phyloP scores from a whole-genome alignment of 2,113 vertebrate genomes.

The Pterocles burchelli region DNA sequence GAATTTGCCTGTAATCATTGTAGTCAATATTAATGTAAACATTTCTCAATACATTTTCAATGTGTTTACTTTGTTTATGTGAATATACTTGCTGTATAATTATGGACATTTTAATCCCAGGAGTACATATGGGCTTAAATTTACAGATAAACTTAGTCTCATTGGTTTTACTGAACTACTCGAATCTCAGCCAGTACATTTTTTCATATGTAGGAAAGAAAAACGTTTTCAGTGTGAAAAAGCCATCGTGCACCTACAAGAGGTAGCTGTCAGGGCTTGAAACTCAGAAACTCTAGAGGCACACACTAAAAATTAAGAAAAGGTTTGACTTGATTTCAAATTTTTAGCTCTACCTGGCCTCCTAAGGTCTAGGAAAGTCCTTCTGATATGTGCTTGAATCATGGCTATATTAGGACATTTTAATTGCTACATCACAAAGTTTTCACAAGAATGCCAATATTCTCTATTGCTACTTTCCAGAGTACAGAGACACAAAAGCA shows the following conservation, averaged over 20 bases:
- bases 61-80: slow-evolving; percentile 7
- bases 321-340: neutral
- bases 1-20: neutral
- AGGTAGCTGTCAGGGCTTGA: neutral
- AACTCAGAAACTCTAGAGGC: neutral
- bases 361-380: neutral
- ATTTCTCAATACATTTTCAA: slow-evolving; percentile 16
- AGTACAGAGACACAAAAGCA: neutral
- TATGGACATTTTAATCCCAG: neutral
- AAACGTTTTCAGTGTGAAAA: neutral
- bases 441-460: neutral
- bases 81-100: slow-evolving; percentile 29
- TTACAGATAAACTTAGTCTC: neutral
- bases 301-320: neutral
- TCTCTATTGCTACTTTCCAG: neutral
- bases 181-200: neutral
- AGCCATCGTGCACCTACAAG: neutral
- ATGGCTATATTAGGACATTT: neutral
- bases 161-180: neutral
- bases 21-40: slow-evolving; percentile 24
- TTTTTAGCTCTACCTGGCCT: neutral
- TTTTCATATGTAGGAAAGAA: neutral
- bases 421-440: neutral
- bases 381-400: neutral
- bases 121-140: neutral